phyloP scores from a whole-genome alignment of 2,113 vertebrate genomes.

The Penelope pileata region DNA sequence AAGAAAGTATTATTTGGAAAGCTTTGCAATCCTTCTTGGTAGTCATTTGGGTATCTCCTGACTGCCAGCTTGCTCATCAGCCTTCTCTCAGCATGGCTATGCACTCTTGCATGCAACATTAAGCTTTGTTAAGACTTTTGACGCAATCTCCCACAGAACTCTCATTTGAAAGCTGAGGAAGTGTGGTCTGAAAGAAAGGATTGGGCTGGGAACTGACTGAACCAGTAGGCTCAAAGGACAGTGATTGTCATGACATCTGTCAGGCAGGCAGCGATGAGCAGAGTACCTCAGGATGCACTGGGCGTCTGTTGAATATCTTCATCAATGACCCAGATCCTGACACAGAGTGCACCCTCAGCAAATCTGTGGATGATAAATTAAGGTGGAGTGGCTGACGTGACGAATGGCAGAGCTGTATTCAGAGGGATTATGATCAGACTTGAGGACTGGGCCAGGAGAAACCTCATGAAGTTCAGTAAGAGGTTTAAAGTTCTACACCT shows the following conservation, averaged over 20 bases:
- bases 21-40: not conserved
- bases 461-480: not conserved
- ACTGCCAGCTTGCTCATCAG: not conserved
- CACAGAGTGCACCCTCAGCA: conserved; percentile 31
- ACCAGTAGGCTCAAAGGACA: not conserved
- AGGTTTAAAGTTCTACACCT: not conserved
- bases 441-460: not conserved
- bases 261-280: not conserved
- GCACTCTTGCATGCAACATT: not conserved
- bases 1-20: not conserved
- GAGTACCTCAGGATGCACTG: not conserved
- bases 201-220: not conserved
- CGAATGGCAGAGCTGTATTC: not conserved
- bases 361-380: not conserved
- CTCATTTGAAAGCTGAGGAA: not conserved
- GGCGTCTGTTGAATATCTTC: not conserved
- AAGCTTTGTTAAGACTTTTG: not conserved
- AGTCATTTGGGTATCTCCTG: not conserved
- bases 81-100: not conserved
- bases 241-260: not conserved
- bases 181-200: not conserved
- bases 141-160: not conserved
- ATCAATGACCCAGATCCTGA: conserved; percentile 43
- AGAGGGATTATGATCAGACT: not conserved
- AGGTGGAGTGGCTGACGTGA: conserved; percentile 32